Evolutionary conservation across 2,888 invertebrate species (phyloP).

Genomic region (Dorcus hopei): DNA sequence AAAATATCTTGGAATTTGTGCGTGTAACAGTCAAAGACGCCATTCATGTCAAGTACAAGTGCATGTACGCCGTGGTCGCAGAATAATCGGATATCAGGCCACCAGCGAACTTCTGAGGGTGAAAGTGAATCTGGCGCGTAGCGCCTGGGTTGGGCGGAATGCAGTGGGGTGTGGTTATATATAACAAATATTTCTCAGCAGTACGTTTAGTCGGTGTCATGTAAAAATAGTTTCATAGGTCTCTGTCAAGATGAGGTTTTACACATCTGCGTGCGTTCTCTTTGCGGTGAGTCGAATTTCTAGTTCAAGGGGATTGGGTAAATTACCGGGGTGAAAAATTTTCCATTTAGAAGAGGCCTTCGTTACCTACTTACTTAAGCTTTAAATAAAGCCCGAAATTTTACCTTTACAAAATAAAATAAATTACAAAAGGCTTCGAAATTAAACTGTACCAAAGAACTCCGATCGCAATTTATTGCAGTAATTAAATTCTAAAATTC

Average conservation of each 20-base stretch:
- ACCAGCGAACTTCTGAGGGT: conserved; percentile 18
- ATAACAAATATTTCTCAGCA: conserved; percentile 27
- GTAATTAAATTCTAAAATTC: too few relatives aligned
- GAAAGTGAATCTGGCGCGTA: conserved; percentile 26
- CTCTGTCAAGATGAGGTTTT: background rate
- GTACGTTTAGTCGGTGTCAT: conserved; percentile 26
- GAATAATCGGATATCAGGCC: background rate
- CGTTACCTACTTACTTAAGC: too few relatives aligned
- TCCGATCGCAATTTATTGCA: too few relatives aligned
- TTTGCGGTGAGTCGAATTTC: conserved; percentile 2
- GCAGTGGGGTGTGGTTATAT: conserved; percentile 33
- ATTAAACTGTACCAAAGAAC: too few relatives aligned
- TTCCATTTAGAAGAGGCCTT: background rate
- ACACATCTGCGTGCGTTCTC: background rate
- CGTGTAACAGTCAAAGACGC: too few relatives aligned
- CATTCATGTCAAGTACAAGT: too few relatives aligned
- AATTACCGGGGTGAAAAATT: background rate
- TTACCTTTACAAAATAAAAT: too few relatives aligned
- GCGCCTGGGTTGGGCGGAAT: conserved; percentile 30
- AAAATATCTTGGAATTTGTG: too few relatives aligned
- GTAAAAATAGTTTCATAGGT: conserved; percentile 17
- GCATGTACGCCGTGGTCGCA: too few relatives aligned
- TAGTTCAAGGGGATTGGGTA: background rate
- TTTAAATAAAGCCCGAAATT: too few relatives aligned
- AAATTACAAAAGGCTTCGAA: too few relatives aligned